A percentile compares a stretch with the other conserved stretches of the same genome.
Evolutionary conservation across 2,888 invertebrate species (phyloP).

Genomic region (Andrena hattorfiana): DNA sequence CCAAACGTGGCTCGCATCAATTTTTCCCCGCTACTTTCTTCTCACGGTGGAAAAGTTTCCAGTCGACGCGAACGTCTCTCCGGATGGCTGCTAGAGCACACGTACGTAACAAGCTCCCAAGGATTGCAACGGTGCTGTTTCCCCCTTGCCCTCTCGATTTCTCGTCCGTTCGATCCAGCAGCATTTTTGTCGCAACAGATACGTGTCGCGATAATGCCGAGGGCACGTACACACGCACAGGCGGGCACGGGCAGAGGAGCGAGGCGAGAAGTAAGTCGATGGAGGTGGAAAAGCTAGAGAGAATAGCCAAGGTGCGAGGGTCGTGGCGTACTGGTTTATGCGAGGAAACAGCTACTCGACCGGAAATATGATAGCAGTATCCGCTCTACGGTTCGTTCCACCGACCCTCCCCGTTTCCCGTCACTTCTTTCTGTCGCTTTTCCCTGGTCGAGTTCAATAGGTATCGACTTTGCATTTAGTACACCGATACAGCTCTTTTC

Average conservation of each 20-base stretch:
- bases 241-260: not conserved
- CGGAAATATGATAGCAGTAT: conserved; percentile 70
- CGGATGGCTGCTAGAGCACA: not conserved
- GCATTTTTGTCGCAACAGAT: conserved; percentile 18
- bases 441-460: conserved; percentile 61
- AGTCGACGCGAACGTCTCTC: not conserved
- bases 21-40: not conserved
- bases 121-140: not conserved
- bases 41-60: not conserved
- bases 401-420: not conserved
- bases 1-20: not conserved
- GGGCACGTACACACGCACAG: not conserved
- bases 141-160: not conserved
- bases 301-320: conserved; percentile 24
- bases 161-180: conserved; percentile 1
- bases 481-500: conserved; percentile 48
- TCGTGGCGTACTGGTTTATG: conserved; percentile 60
- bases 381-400: not conserved
- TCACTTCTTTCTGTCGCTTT: conserved; percentile 6
- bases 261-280: conserved; percentile 28
- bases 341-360: conserved; percentile 56
- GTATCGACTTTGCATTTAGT: conserved; percentile 73
- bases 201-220: conserved; percentile 11
- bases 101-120: not conserved
- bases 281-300: conserved; percentile 8